Evolutionary conservation across 1,140 invertebrate genomes (phyloP).

Genomic region (Amphibalanus amphitrite): DNA sequence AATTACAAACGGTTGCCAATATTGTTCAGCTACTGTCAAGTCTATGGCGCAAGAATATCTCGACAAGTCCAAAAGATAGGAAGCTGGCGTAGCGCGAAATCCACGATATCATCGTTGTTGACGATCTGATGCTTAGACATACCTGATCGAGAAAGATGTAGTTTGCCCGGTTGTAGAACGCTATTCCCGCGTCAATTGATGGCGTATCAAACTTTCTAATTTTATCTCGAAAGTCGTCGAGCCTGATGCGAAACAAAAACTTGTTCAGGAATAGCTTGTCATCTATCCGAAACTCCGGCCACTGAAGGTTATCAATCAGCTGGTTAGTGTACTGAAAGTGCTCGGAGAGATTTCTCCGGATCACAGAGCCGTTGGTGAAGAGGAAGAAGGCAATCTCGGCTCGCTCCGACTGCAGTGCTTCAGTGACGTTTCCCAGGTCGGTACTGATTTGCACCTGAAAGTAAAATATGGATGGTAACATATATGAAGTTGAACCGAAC

Average conservation of each 20-base stretch:
- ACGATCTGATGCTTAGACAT: too few relatives aligned
- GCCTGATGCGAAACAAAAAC: conserved; percentile 17
- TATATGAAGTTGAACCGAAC: too few relatives aligned
- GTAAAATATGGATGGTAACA: too few relatives aligned
- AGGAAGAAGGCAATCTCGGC: conserved; percentile 21
- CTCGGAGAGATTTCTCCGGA: conserved; percentile 14
- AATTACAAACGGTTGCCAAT: too few relatives aligned
- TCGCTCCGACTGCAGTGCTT: conserved; percentile 24
- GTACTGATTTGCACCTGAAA: conserved; percentile 15
- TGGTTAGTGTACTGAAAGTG: conserved; percentile 15
- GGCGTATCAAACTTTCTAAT: conserved; percentile 11
- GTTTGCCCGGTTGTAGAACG: conserved; percentile 17
- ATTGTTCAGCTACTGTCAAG: too few relatives aligned
- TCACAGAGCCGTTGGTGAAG: conserved; percentile 15
- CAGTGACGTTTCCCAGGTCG: conserved; percentile 13
- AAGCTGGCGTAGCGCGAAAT: too few relatives aligned
- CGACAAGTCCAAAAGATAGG: too few relatives aligned
- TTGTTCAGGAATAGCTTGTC: conserved; percentile 16
- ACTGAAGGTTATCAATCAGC: conserved; percentile 14
- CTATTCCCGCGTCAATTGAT: conserved; percentile 15
- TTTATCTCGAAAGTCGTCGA: conserved; percentile 18
- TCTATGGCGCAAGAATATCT: too few relatives aligned
- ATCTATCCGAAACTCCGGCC: conserved; percentile 12
- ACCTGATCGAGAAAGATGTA: conserved; percentile 15
- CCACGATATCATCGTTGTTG: too few relatives aligned